A percentile compares a stretch with the other conserved stretches of the same genome.
Conservation (phyloP, 2,113 vertebrate genomes). For the Cyprichromis sp. region DNA sequence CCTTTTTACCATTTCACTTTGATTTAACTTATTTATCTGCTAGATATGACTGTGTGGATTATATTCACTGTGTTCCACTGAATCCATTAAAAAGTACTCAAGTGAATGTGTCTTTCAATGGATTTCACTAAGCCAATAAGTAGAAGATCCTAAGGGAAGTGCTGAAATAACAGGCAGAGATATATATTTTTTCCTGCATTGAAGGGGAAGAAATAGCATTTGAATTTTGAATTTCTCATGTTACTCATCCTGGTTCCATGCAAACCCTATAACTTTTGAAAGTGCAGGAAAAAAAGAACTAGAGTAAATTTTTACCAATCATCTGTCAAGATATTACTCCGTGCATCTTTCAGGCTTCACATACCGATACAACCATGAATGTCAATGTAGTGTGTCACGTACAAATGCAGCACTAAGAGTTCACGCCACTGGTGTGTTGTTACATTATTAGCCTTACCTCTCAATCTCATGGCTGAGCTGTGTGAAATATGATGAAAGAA, state of each 20-base stretch:
- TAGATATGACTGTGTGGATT: background rate
- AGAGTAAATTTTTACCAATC: background rate
- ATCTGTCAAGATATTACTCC: background rate
- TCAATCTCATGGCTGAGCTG: background rate
- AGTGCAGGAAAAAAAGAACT: background rate
- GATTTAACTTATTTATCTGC: background rate
- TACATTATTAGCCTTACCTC: conserved; percentile 2
- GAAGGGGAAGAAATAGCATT: background rate
- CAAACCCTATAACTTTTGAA: background rate
- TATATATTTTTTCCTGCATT: background rate
- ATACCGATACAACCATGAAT: background rate
- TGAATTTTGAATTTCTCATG: background rate
- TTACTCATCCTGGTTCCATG: background rate
- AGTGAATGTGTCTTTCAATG: conserved; percentile 8
- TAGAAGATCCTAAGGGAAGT: background rate
- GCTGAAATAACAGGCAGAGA: background rate
- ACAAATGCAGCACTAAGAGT: background rate
- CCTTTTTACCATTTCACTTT: background rate
- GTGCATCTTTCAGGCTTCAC: background rate
- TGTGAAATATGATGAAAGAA: conserved; percentile 4
- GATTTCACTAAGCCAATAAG: conserved; percentile 23
- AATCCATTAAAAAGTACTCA: conserved; percentile 12
- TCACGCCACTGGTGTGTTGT: background rate
- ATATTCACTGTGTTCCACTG: background rate
- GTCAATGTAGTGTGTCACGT: background rate